Percentiles rank a stretch among this genome's conserved stretches.
Conservation (phyloP, 1,140 invertebrate genomes). For the Listronotus oregonensis region DNA sequence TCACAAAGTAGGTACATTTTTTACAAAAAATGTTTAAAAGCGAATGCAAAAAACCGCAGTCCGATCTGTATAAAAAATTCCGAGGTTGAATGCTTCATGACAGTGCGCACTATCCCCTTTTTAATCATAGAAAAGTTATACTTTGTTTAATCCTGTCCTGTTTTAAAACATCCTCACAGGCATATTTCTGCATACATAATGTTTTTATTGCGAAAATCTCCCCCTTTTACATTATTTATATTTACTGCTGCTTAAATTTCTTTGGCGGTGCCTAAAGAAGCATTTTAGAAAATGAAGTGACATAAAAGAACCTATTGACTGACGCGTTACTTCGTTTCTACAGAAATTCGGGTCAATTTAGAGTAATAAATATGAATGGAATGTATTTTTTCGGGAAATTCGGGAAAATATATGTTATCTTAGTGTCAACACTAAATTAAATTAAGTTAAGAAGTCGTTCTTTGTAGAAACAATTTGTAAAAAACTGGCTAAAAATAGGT, state of each 20-base stretch:
- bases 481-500: no score
- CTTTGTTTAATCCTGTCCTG: no score
- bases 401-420: background rate
- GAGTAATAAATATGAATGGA: slow-evolving; percentile 8
- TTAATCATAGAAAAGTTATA: no score
- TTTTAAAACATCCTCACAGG: background rate
- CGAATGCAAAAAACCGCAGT: no score
- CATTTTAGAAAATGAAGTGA: slow-evolving; percentile 15
- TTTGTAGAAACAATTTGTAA: no score
- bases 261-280: slow-evolving; percentile 6
- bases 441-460: no score
- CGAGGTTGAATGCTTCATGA: no score
- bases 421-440: background rate
- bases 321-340: background rate
- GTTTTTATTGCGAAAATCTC: slow-evolving; percentile 1
- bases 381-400: background rate
- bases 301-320: slow-evolving; percentile 13
- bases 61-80: no score
- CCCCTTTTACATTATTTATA: slow-evolving; percentile 15
- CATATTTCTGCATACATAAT: slow-evolving; percentile 14
- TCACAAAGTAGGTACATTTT: no score
- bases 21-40: no score
- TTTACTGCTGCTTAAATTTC: slow-evolving; percentile 9
- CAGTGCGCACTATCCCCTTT: no score
- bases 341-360: slow-evolving; percentile 13